Percentiles rank a stretch among this genome's conserved stretches.
These are phyloP conservation scores for Thamnophis sirtalis DNA, from an alignment of 2,113 vertebrate species.

Conservation along the genomic window DNA sequence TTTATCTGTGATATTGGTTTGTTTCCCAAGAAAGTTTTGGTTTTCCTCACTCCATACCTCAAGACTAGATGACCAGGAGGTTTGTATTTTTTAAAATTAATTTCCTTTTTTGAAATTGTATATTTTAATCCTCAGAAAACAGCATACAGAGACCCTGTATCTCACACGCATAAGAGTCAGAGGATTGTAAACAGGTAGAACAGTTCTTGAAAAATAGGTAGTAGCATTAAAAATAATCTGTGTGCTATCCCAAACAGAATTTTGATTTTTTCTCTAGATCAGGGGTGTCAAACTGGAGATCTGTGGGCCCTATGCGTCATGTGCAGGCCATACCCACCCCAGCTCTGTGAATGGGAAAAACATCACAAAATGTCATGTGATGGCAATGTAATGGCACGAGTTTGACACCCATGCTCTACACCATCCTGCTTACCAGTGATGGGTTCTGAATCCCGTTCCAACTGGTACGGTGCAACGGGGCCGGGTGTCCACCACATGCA, in stretches of 20 bases:
- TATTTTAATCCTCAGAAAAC: neutral
- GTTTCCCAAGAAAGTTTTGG: neutral
- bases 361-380: too few relatives aligned
- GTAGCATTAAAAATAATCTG: neutral
- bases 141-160: neutral
- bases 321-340: too few relatives aligned
- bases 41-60: neutral
- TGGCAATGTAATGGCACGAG: too few relatives aligned
- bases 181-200: neutral
- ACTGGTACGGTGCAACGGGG: too few relatives aligned
- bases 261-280: too few relatives aligned
- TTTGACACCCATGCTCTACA: too few relatives aligned
- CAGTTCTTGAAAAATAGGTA: neutral
- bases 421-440: neutral
- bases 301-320: too few relatives aligned
- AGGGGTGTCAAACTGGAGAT: too few relatives aligned
- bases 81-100: neutral
- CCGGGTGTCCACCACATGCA: too few relatives aligned
- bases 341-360: too few relatives aligned
- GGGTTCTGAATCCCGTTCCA: too few relatives aligned
- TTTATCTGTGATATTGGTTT: neutral
- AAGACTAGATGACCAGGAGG: neutral
- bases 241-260: neutral
- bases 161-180: neutral
- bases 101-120: neutral